Evolutionary conservation across 2,797 vertebrate species (phyloP), one percentile per base, ranked within the genome.

Genomic region (Enteromius fasciolatus): DNA sequence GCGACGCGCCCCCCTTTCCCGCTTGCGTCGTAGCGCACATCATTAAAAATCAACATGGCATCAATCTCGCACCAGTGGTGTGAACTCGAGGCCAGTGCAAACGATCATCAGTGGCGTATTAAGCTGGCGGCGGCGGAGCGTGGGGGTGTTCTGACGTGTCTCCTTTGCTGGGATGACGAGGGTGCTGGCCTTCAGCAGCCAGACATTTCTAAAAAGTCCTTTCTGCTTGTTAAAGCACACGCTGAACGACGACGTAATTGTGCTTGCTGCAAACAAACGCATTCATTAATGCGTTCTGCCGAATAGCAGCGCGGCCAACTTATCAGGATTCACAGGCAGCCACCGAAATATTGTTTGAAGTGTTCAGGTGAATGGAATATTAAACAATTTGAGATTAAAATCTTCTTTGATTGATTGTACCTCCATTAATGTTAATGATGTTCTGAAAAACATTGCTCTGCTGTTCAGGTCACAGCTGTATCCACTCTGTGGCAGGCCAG

Each of bases 21-120:
- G 87, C 84, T 82, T 46, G 61, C 82, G 66, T 88, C 90, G 85
- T 84, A 86, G 85, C 84, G 86, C 85, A 91, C 92, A 93, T 94
- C 91, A 94, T 94, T 94, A 94, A 93, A 94, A 94, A 92, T 92
- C 92, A 93, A 91, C 89, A 90, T 90, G 89, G 87, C 91, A 91
- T 93, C 91, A 92, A 90, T 92, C 88, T 90, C 69, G 73, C 84
- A 85, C 81, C 72, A 61, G 57, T 23, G 86, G 86, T 80, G 36
- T 90, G 92, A 93, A 92, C 93, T 88, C 80, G 14, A 20, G 88
- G 89, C 89, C 91, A 90, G 64, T 88, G 90, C 87, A 88, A 90
- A 91, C 39, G 86, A 89, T 92, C 91, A 91, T 92, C 92, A 89
- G 88, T 31, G 67, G 23, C n/a, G 80, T 79, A 39, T 83, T 89